phyloP scores from a whole-genome alignment of 2,888 invertebrate genomes.

The Alloplasta piceator region DNA sequence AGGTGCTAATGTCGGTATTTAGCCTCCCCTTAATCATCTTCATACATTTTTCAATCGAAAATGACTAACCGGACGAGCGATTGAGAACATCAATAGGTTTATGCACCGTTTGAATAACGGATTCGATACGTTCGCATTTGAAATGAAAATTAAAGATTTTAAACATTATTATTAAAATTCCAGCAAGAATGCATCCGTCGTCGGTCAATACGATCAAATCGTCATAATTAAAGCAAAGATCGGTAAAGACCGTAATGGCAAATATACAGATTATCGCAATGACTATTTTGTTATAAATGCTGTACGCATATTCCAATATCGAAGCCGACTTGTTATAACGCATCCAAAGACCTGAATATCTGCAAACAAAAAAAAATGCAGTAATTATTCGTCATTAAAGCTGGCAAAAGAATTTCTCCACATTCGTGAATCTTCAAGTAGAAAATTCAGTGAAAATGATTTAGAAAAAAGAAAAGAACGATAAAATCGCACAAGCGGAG shows the following conservation, averaged over 20 bases:
- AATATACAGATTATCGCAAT: slow-evolving; percentile 67
- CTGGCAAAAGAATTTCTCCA: too few species aligned
- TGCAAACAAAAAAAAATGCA: neutral
- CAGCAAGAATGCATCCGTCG: slow-evolving; percentile 74
- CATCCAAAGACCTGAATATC: slow-evolving; percentile 56
- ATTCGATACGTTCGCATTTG: slow-evolving; percentile 60
- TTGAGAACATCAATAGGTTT: slow-evolving; percentile 65
- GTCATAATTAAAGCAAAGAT: slow-evolving; percentile 67
- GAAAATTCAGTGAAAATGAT: too few species aligned
- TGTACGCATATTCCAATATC: slow-evolving; percentile 55
- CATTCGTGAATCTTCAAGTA: too few species aligned
- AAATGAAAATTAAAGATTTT: slow-evolving; percentile 71
- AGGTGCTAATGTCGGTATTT: too few species aligned
- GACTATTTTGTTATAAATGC: slow-evolving; percentile 67
- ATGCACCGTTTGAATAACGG: slow-evolving; percentile 59
- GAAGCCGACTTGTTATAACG: slow-evolving; percentile 6
- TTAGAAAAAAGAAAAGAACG: too few species aligned
- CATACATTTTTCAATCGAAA: neutral
- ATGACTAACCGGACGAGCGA: slow-evolving; percentile 69
- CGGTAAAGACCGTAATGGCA: slow-evolving; percentile 67
- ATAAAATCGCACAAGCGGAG: neutral
- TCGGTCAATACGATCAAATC: slow-evolving; percentile 72
- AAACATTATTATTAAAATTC: slow-evolving; percentile 72
- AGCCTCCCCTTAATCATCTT: too few species aligned
- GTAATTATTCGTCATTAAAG: neutral